These are phyloP conservation scores for Lagopus muta DNA, from an alignment of 2,113 vertebrate species.

Conservation along the genomic window DNA sequence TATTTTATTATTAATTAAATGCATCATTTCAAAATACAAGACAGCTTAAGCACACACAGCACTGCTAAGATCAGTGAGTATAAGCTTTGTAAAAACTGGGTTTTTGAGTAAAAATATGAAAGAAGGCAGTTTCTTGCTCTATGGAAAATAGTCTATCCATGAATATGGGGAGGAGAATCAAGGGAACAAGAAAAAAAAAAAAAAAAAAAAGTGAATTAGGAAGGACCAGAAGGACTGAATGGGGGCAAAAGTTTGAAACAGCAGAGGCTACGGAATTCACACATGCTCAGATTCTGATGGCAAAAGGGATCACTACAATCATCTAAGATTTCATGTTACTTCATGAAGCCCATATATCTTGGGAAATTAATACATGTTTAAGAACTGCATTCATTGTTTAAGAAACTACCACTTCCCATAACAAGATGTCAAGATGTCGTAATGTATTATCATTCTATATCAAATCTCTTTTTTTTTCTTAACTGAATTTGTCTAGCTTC, in stretches of 20 bases:
- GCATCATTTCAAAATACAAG: background rate
- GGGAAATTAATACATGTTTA: background rate
- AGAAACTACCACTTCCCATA: background rate
- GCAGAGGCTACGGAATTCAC: background rate
- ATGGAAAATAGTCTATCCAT: background rate
- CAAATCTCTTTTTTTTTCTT: constrained; percentile 40
- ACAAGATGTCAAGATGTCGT: constrained; percentile 4
- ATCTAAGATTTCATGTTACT: background rate
- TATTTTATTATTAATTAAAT: background rate
- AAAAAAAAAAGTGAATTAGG: background rate
- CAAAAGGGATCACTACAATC: background rate
- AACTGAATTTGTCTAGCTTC: constrained; percentile 29
- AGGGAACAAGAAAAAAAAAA: background rate
- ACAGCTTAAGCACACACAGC: background rate
- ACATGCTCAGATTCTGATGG: background rate
- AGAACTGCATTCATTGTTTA: background rate
- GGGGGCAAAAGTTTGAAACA: background rate
- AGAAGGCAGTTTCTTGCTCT: background rate
- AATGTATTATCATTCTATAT: background rate
- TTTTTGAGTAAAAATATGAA: background rate
- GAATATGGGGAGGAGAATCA: background rate
- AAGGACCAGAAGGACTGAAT: background rate
- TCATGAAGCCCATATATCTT: background rate
- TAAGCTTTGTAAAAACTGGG: background rate
- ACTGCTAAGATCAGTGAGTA: background rate